Evolutionary conservation across 2,113 vertebrate genomes (phyloP), one percentile per base, ranked within the genome.

Genomic region (Ondatra zibethicus): DNA sequence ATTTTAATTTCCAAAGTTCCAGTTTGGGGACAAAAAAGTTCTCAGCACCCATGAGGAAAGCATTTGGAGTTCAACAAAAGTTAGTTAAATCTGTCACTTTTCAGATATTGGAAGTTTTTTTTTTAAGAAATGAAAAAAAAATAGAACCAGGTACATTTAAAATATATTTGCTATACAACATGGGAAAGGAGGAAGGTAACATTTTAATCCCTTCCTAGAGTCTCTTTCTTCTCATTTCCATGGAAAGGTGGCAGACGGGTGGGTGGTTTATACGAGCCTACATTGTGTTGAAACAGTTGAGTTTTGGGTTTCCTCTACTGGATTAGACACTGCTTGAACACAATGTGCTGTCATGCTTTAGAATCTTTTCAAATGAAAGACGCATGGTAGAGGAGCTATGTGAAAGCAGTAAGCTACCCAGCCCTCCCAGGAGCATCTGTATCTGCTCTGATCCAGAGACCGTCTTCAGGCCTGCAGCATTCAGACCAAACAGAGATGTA

Each of bases 191-290:
- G 4, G 4, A 31, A 52, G 4, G 16, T n/a, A 3, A 47, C 84
- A 77, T 73, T 95, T 91, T 66, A 94, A 93, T 92, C 52, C 19
- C 27, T 47, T 85, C 93, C 65, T 77, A 33, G 94, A 92, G 70
- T 7, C 21, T 31, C 29, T 93, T 94, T 93, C 31, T 42, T 88
- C 39, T 77, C 39, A 47, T 61, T 63, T 47, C 55, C 17, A 8
- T 47, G 29, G 45, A 52, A 92, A 91, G 77, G 2, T 45, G 36
- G 58, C 93, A 31, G 68, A 42, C 29, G 63, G 10, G 33, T 55
- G n/a, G 14, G 10, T 7, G 27, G 6, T 3, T 63, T 72, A 31
- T 39, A 89, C 63, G n/a, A 92, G 80, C 11, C 17, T 89, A 45
- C 2, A 31, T 0, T 33, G 8, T 85, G 23, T 50, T 89, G 4